Base-by-base conservation (phyloP, 2,888 invertebrate species). In the Ennomos erosarius region DNA sequence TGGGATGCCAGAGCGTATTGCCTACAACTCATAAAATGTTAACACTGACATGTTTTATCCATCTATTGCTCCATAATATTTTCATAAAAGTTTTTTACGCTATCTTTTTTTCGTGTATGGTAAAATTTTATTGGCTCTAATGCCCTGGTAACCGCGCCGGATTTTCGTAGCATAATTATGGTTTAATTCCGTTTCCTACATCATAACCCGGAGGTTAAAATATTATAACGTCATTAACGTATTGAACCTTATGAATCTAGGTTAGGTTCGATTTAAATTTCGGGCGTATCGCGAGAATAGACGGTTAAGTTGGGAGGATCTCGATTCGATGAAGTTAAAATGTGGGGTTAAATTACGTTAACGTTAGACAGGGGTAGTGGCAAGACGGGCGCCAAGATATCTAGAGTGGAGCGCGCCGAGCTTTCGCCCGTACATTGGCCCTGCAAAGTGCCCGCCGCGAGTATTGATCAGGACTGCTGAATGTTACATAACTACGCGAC, bases 391-490 rank as follows among this genome's bases (percentile, higher is more conserved):
- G 79, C 78, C 77, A 74, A 75, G 77, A 78, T 79, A 74, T 77
- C 75, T 78, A 68, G 70, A 73, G 67, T 72, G 68, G 71, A 76
- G 73, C 74, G 76, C 74, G 69, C 74, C 73, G 71, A 75, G 78
- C 73, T 79, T 82, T 82, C 77, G 75, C 75, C 74, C 79, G 86
- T 87, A 84, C 88, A 79, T 86, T 86, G 84, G 84, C 85, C 78
- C 81, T 81, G 82, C 79, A 81, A 81, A 85, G 84, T 84, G 83
- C 76, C 80, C 81, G 81, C 73, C 82, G 79, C 72, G 74, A 69
- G 85, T 91, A 91, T 91, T 86, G 90, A 91, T 91, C 87, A 85
- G 85, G 82, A 85, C 85, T 82, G 83, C 85, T 87, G 79, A 79
- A 81, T 78, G 85, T 90, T 90, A 88, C 75, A 79, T 88, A 87